Evolutionary conservation across 2,888 invertebrate genomes (phyloP).

Genomic region (Spatulosminthurus flaviceps): DNA sequence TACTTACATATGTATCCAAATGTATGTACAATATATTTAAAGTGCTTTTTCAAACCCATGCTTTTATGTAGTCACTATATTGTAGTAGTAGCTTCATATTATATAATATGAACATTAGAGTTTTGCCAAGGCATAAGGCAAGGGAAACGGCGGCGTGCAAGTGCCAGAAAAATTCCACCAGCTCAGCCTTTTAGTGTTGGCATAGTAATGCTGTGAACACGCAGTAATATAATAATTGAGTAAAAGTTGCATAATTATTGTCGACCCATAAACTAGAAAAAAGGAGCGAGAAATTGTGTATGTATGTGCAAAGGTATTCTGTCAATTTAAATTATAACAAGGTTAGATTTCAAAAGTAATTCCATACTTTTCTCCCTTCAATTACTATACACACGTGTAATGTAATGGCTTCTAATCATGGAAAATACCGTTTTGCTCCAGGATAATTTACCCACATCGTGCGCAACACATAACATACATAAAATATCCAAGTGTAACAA

Average conservation of each 20-base stretch:
- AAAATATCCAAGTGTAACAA: too few relatives aligned
- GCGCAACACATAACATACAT: too few relatives aligned
- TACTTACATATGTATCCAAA: too few relatives aligned
- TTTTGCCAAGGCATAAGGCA: too few relatives aligned
- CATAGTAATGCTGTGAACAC: background rate
- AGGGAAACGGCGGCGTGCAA: too few relatives aligned
- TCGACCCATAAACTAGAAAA: background rate
- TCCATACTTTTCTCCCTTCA: constrained; percentile 30
- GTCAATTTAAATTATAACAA: constrained; percentile 14
- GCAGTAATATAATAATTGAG: background rate
- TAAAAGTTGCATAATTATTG: background rate
- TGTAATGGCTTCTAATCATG: constrained; percentile 37
- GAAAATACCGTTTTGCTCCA: constrained; percentile 22
- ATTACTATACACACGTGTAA: constrained; percentile 8
- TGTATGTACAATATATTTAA: too few relatives aligned
- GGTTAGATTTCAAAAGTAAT: constrained; percentile 1
- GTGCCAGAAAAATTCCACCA: too few relatives aligned
- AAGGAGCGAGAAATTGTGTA: background rate
- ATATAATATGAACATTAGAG: too few relatives aligned
- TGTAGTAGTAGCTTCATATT: too few relatives aligned
- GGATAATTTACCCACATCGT: background rate
- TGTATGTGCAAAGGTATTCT: background rate
- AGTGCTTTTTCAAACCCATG: too few relatives aligned
- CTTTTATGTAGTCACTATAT: too few relatives aligned
- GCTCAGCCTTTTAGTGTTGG: too few relatives aligned